Evolutionary conservation across 2,888 invertebrate genomes (phyloP).

Genomic region (Alloplasta piceator): DNA sequence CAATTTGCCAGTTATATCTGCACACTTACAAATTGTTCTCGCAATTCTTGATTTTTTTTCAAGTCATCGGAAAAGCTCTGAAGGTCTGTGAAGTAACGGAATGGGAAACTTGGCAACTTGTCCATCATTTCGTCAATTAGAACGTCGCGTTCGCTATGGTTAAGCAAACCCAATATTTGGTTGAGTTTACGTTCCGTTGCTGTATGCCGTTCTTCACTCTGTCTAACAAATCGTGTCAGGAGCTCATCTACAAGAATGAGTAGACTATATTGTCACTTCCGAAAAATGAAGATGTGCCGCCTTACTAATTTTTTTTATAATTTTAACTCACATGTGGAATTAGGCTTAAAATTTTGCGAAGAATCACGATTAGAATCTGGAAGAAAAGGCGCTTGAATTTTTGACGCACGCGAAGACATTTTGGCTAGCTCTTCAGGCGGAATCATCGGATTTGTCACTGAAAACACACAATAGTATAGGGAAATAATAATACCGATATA

Average conservation of each 20-base stretch:
- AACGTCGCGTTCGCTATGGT: neutral
- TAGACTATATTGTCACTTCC: neutral
- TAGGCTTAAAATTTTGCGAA: too few species aligned
- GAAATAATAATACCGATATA: slow-evolving; percentile 5
- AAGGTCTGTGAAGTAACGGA: slow-evolving; percentile 12
- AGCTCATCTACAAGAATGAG: slow-evolving; percentile 13
- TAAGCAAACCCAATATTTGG: slow-evolving; percentile 19
- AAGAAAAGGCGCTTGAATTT: too few species aligned
- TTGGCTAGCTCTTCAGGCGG: slow-evolving; percentile 1
- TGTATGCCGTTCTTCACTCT: slow-evolving; percentile 3
- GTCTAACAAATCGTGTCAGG: neutral
- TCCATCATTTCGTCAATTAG: slow-evolving; percentile 1
- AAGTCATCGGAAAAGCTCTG: neutral
- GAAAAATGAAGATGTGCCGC: neutral
- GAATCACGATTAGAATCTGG: too few species aligned
- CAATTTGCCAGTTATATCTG: neutral
- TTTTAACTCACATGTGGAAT: neutral
- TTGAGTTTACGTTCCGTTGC: slow-evolving; percentile 11
- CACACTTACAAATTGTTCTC: slow-evolving; percentile 1
- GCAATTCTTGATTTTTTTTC: slow-evolving; percentile 4
- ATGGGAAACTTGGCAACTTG: slow-evolving; percentile 5
- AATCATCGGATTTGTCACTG: slow-evolving; percentile 19
- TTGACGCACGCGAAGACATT: slow-evolving; percentile 7
- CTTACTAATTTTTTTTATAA: neutral
- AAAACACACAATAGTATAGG: slow-evolving; percentile 13